Conservation (phyloP, 2,888 invertebrate species). For the Dryadula phaetusa region DNA sequence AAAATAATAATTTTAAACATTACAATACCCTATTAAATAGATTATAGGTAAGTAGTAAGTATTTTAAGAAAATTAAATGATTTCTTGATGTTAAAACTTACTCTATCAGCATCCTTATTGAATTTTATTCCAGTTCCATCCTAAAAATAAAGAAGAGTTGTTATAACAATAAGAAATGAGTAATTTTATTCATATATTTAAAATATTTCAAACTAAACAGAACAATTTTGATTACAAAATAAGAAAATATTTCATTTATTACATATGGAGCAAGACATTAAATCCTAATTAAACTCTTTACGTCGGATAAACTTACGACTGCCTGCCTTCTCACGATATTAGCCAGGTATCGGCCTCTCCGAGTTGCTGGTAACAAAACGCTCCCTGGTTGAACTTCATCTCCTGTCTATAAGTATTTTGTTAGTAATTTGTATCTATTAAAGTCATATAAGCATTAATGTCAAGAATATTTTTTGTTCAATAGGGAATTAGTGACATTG, state of each 20-base stretch:
- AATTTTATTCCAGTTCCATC: conserved; percentile 78
- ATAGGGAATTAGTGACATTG: too few relatives aligned
- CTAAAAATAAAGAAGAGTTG: conserved; percentile 55
- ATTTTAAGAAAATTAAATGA: background rate
- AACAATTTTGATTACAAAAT: background rate
- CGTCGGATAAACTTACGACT: conserved; percentile 56
- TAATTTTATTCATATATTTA: too few relatives aligned
- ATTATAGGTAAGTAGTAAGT: too few relatives aligned
- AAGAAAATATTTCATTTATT: background rate
- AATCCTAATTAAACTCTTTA: background rate
- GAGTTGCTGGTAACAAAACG: conserved; percentile 69
- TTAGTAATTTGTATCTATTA: background rate
- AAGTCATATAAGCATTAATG: background rate
- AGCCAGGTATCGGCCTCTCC: conserved; percentile 72
- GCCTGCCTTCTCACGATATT: conserved; percentile 75
- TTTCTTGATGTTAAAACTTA: conserved; percentile 50
- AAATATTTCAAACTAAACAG: background rate
- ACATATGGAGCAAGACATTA: too few relatives aligned
- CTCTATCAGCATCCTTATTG: conserved; percentile 77
- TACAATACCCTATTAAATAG: too few relatives aligned
- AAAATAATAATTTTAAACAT: too few relatives aligned
- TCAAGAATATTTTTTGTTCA: too few relatives aligned
- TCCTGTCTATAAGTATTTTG: conserved; percentile 55
- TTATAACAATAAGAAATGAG: too few relatives aligned
- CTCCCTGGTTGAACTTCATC: conserved; percentile 70